Conservation (phyloP, 2,113 vertebrate species). For the Nyctereutes procyonoides region DNA sequence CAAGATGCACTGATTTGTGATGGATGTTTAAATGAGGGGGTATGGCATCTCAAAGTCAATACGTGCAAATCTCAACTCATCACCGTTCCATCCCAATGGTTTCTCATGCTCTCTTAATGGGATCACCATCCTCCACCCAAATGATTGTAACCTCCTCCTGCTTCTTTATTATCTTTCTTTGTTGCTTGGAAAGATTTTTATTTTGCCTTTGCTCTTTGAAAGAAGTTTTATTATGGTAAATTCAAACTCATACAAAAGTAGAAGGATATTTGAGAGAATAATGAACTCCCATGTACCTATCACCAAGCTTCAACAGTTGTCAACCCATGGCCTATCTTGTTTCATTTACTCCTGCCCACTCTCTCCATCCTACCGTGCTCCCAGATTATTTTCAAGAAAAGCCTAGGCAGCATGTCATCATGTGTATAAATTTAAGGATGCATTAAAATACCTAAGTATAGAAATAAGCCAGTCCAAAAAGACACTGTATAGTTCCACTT, state of each 20-base stretch:
- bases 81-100: too few species aligned
- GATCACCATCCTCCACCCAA: not conserved
- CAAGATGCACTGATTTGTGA: not conserved
- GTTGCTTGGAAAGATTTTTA: slow-evolving; percentile 28
- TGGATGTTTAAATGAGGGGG: not conserved
- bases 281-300: not conserved
- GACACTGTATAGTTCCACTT: not conserved
- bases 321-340: not conserved
- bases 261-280: not conserved
- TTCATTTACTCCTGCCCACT: not conserved
- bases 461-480: not conserved
- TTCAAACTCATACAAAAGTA: not conserved
- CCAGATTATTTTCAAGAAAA: slow-evolving; percentile 30
- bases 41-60: not conserved
- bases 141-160: not conserved
- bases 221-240: slow-evolving; percentile 43
- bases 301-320: not conserved
- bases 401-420: not conserved
- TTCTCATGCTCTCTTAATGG: not conserved
- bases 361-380: not conserved
- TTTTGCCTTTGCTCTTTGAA: slow-evolving; percentile 45
- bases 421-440: not conserved
- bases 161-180: not conserved
- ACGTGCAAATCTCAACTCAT: not conserved
- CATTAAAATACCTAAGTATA: not conserved